These are phyloP conservation scores for Trinectes maculatus DNA, from an alignment of 2,113 vertebrate species.

Conservation along the genomic window DNA sequence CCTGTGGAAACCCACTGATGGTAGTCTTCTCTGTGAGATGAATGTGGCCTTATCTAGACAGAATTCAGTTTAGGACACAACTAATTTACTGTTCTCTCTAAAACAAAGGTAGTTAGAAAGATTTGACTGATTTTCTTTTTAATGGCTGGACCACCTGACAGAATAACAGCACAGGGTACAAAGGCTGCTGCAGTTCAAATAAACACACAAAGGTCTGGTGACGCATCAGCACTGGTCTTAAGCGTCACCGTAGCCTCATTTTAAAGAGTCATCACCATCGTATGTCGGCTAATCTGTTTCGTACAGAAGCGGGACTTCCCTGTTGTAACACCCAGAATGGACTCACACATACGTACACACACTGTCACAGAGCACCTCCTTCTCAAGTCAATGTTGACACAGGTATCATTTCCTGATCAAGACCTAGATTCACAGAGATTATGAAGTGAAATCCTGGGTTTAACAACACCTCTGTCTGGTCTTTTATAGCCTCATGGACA, in stretches of 20 bases:
- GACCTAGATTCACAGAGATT: slow-evolving; percentile 7
- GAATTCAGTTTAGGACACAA: neutral
- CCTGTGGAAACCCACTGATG: neutral
- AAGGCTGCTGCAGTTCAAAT: neutral
- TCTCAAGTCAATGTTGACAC: slow-evolving; percentile 47
- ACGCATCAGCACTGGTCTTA: neutral
- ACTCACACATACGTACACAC: neutral
- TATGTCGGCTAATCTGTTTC: neutral
- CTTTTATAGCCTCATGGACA: slow-evolving; percentile 20
- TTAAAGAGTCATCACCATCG: neutral
- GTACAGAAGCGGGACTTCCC: neutral
- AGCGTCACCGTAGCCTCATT: neutral
- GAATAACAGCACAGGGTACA: neutral
- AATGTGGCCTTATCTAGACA: neutral
- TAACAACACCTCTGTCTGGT: neutral
- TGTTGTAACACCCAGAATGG: neutral
- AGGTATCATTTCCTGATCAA: slow-evolving; percentile 6
- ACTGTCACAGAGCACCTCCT: neutral
- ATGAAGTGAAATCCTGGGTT: slow-evolving; percentile 9
- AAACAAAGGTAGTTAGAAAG: too few relatives aligned
- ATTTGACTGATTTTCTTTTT: too few relatives aligned
- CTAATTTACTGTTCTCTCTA: neutral
- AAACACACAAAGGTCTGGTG: slow-evolving; percentile 1
- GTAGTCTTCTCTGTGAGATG: too few relatives aligned
- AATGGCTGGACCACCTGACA: slow-evolving; percentile 2